Evolutionary conservation across 1,140 invertebrate species (phyloP).

Genomic region (Parasteatoda tepidariorum): DNA sequence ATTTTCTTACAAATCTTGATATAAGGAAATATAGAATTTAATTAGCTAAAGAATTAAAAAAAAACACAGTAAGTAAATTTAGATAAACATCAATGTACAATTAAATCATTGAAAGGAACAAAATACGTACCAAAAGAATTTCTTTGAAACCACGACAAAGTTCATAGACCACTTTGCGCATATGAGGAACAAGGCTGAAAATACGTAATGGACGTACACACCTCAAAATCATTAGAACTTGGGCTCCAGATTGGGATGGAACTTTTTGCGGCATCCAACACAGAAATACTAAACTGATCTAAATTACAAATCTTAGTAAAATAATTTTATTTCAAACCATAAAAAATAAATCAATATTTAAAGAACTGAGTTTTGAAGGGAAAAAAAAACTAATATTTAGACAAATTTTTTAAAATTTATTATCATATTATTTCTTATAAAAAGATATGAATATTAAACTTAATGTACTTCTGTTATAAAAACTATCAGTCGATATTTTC

Average conservation of each 20-base stretch:
- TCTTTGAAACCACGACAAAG: conserved; percentile 99
- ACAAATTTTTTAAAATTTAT: too few relatives aligned
- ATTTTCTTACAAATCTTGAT: too few relatives aligned
- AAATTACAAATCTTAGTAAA: neutral
- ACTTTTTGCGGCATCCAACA: conserved; percentile 89
- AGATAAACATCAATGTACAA: too few relatives aligned
- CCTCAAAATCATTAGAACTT: conserved; percentile 95
- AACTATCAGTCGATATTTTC: too few relatives aligned
- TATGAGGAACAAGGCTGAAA: conserved; percentile 98
- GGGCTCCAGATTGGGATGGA: conserved; percentile 89
- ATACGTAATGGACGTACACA: conserved; percentile 96
- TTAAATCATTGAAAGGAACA: too few relatives aligned
- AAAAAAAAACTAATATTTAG: neutral
- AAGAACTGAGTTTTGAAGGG: too few relatives aligned
- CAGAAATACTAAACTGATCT: conserved; percentile 93
- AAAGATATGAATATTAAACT: too few relatives aligned
- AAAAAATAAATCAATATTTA: neutral
- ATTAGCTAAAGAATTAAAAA: too few relatives aligned
- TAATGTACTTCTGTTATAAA: too few relatives aligned
- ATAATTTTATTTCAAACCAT: neutral
- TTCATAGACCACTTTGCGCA: conserved; percentile 99
- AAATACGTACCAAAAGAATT: conserved; percentile 96
- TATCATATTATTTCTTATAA: too few relatives aligned
- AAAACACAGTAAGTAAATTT: too few relatives aligned
- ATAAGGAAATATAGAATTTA: too few relatives aligned